Evolutionary conservation across 2,888 invertebrate genomes (phyloP).

Genomic region (Spilosoma lubricipeda): DNA sequence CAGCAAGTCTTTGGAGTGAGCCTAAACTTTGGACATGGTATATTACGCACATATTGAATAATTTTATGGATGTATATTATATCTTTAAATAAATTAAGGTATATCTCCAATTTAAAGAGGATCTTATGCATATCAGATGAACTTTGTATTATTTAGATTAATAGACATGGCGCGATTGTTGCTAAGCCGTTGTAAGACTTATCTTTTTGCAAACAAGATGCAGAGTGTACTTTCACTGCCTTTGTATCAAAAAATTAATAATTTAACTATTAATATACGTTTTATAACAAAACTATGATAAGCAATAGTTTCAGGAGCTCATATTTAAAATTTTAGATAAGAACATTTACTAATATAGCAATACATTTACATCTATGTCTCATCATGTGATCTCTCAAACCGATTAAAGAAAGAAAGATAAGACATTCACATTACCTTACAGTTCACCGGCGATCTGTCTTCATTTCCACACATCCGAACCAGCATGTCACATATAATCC

Average conservation of each 20-base stretch:
- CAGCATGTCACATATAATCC: slow-evolving; percentile 60
- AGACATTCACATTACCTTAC: slow-evolving; percentile 62
- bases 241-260: background rate
- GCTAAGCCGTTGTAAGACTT: background rate
- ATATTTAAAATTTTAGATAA: background rate
- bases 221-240: background rate
- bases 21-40: background rate
- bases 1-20: background rate
- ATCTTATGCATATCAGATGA: background rate
- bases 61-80: no score
- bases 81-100: background rate
- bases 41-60: background rate
- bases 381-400: slow-evolving; percentile 13
- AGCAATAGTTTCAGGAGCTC: background rate
- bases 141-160: background rate
- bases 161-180: background rate
- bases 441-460: slow-evolving; percentile 62
- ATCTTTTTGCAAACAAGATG: background rate
- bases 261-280: background rate
- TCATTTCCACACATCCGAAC: slow-evolving; percentile 71
- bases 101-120: background rate
- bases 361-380: background rate
- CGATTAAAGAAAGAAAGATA: background rate
- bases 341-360: background rate
- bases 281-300: background rate